These are phyloP conservation scores for Actinia tenebrosa DNA, from an alignment of 64 coral and sea anemone species.

Conservation along the genomic window DNA sequence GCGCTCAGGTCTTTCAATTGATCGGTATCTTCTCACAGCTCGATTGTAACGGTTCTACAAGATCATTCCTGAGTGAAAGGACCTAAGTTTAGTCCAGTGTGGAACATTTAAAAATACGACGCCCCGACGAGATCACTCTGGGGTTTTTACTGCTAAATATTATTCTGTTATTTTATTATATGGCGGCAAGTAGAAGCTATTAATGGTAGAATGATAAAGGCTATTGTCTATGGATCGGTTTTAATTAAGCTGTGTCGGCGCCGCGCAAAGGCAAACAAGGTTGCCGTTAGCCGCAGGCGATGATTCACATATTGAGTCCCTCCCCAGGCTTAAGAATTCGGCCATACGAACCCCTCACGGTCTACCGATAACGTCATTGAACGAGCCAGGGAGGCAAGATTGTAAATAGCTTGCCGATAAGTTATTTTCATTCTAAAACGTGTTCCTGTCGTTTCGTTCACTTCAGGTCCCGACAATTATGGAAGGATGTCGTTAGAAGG, in stretches of 20 bases:
- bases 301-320: slow-evolving; percentile 2
- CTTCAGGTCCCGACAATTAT: not conserved
- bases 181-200: not conserved
- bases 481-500: not conserved
- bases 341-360: slow-evolving; percentile 16
- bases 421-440: not conserved
- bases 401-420: slow-evolving; percentile 10
- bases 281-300: slow-evolving; percentile 17
- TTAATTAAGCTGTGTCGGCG: slow-evolving; percentile 16
- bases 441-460: not conserved
- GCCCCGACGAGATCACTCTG: not conserved
- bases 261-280: slow-evolving; percentile 14
- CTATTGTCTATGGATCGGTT: slow-evolving; percentile 24
- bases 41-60: not conserved
- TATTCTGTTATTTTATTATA: not conserved
- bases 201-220: not conserved
- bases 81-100: not conserved
- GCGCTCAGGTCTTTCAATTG: not conserved
- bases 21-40: not conserved
- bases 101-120: not conserved
- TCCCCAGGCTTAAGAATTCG: slow-evolving; percentile 28
- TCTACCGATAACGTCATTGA: slow-evolving; percentile 16
- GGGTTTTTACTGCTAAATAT: not conserved
- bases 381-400: slow-evolving; percentile 14
- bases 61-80: not conserved